Percentiles rank a stretch among this genome's conserved stretches.
These are phyloP conservation scores for Phthorimaea operculella DNA, from an alignment of 1,140 invertebrate genomes.

Conservation along the genomic window DNA sequence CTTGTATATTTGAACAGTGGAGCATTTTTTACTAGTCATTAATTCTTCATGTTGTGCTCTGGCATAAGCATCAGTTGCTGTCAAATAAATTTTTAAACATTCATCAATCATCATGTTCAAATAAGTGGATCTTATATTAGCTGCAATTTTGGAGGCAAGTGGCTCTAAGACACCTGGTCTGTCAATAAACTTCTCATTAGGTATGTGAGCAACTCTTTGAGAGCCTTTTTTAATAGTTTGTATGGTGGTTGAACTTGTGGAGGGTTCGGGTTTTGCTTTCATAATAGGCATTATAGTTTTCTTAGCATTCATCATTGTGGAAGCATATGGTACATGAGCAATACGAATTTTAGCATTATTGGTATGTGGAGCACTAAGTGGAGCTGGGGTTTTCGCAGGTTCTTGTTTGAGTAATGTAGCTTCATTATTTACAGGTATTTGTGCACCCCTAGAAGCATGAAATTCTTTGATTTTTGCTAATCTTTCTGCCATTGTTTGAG, in stretches of 20 bases:
- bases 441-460: conserved; percentile 46
- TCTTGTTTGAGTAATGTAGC: conserved; percentile 12
- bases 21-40: conserved; percentile 80
- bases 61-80: conserved; percentile 77
- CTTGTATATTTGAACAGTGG: conserved; percentile 83
- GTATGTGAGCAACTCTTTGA: conserved; percentile 75
- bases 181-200: conserved; percentile 65
- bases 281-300: conserved; percentile 39
- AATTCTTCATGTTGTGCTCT: conserved; percentile 82
- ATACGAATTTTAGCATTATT: conserved; percentile 59
- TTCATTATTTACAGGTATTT: conserved; percentile 18
- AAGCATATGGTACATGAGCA: conserved; percentile 66
- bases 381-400: conserved; percentile 12
- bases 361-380: conserved; percentile 21
- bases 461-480: conserved; percentile 59
- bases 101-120: conserved; percentile 89
- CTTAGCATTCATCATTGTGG: conserved; percentile 60
- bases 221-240: conserved; percentile 76
- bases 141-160: conserved; percentile 83
- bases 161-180: conserved; percentile 72
- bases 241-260: conserved; percentile 67
- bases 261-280: conserved; percentile 29
- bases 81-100: conserved; percentile 81
- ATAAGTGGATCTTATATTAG: conserved; percentile 85
- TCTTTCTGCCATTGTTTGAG: conserved; percentile 57